These are phyloP conservation scores for Ctenicera cuprea DNA, from an alignment of 2,888 invertebrate species.

Conservation along the genomic window DNA sequence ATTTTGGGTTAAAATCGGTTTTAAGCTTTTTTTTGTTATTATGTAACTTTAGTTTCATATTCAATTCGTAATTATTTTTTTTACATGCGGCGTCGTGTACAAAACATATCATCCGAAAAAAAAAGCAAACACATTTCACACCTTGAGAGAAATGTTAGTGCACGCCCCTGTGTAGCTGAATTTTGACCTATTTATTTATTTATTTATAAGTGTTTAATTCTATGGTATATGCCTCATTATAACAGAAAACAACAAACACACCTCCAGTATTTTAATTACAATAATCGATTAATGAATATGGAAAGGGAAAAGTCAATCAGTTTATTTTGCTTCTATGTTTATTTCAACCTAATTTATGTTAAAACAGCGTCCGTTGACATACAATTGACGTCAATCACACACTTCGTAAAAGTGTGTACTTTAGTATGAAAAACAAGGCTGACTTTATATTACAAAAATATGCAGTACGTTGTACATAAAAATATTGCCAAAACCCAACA, in stretches of 20 bases:
- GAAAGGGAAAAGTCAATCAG: conserved; percentile 29
- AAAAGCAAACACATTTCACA: too few species aligned
- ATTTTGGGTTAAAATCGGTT: too few species aligned
- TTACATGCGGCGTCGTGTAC: too few species aligned
- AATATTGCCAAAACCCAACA: background rate
- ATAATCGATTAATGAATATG: conserved; percentile 31
- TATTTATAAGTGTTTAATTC: too few species aligned
- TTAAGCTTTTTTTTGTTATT: too few species aligned
- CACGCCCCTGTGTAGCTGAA: too few species aligned
- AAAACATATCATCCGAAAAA: too few species aligned
- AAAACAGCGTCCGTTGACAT: conserved; percentile 45
- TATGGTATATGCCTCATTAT: too few species aligned
- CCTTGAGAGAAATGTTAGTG: too few species aligned
- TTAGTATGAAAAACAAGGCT: conserved; percentile 16
- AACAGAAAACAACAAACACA: background rate
- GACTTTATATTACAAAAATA: background rate
- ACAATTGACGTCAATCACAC: conserved; percentile 46
- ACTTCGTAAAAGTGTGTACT: conserved; percentile 13
- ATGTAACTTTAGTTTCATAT: too few species aligned
- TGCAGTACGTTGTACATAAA: background rate
- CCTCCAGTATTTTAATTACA: conserved; percentile 1
- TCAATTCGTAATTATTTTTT: too few species aligned
- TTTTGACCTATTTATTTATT: too few species aligned
- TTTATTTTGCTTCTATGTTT: conserved; percentile 27
- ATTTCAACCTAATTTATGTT: conserved; percentile 41